These are phyloP conservation scores for Zosterops borbonicus DNA, from an alignment of 2,113 vertebrate genomes.

Conservation along the genomic window DNA sequence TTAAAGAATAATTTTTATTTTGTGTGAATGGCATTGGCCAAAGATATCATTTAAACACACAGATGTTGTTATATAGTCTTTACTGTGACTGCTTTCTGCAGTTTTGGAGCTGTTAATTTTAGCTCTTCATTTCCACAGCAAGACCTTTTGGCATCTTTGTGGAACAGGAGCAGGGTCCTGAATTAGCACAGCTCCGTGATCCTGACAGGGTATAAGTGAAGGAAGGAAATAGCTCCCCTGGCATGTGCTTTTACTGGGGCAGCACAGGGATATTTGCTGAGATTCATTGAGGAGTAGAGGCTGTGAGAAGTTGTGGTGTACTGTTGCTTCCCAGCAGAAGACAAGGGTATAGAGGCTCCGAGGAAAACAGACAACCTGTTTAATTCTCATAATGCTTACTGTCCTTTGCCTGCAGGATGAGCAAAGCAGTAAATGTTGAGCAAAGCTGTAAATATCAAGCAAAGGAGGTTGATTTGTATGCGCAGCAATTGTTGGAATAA, in stretches of 20 bases:
- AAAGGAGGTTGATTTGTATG: slow-evolving; percentile 58
- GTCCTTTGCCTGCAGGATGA: slow-evolving; percentile 29
- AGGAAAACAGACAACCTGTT: slow-evolving; percentile 1
- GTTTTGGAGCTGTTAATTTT: slow-evolving; percentile 49
- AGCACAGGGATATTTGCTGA: background rate
- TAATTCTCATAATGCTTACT: background rate
- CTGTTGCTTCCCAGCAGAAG: background rate
- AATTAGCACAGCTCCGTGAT: slow-evolving; percentile 41
- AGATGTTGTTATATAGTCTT: background rate
- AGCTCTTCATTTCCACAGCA: background rate
- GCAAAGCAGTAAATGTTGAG: slow-evolving; percentile 48
- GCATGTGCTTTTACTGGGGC: background rate
- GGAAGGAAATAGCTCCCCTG: slow-evolving; percentile 56
- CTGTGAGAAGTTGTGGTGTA: background rate
- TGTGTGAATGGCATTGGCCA: background rate
- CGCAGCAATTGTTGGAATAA: slow-evolving; percentile 58
- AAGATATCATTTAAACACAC: background rate
- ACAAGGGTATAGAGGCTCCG: background rate
- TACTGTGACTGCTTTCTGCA: background rate
- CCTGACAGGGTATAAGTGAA: background rate
- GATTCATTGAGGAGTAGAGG: background rate
- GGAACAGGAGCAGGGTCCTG: slow-evolving; percentile 48
- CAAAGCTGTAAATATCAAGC: slow-evolving; percentile 44
- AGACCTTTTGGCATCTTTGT: slow-evolving; percentile 54
- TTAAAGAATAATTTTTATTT: background rate